A percentile compares a stretch with the other conserved stretches of the same genome.
phyloP scores from a whole-genome alignment of 2,797 vertebrate genomes.

The Gymnothorax javanicus region DNA sequence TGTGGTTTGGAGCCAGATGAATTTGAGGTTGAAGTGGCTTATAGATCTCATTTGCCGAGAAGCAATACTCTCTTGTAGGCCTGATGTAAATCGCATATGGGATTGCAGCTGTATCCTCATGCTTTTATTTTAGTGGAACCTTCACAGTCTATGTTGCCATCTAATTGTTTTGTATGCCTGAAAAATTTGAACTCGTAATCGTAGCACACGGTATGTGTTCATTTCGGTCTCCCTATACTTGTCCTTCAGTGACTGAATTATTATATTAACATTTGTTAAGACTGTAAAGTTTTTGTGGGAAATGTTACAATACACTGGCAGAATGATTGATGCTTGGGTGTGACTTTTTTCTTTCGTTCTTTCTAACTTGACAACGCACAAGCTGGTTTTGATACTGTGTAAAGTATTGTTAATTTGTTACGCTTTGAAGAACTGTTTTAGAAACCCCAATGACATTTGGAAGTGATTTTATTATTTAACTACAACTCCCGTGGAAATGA shows the following conservation, averaged over 20 bases:
- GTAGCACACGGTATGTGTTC: not conserved
- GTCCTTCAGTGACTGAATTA: not conserved
- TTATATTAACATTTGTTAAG: not conserved
- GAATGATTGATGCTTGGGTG: not conserved
- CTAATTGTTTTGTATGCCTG: constrained; percentile 1
- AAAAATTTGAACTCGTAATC: not conserved
- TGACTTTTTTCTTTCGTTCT: not conserved
- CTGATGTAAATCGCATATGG: not conserved
- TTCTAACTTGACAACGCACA: not conserved
- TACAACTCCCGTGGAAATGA: not conserved
- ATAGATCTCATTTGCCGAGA: not conserved
- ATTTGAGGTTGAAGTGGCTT: not conserved
- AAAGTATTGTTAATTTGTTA: not conserved
- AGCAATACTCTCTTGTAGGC: not conserved
- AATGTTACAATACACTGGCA: not conserved
- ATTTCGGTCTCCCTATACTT: not conserved
- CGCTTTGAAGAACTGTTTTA: not conserved
- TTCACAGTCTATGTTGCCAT: not conserved
- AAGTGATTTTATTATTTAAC: not conserved
- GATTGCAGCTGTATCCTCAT: not conserved
- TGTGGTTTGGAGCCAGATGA: not conserved
- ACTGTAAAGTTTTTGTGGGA: not conserved
- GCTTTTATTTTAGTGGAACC: not conserved
- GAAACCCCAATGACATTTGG: not conserved
- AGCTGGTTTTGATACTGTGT: not conserved